Percentiles rank a stretch among this genome's conserved stretches.
phyloP scores from a whole-genome alignment of 2,113 vertebrate species.

The Lasiurus cinereus region DNA sequence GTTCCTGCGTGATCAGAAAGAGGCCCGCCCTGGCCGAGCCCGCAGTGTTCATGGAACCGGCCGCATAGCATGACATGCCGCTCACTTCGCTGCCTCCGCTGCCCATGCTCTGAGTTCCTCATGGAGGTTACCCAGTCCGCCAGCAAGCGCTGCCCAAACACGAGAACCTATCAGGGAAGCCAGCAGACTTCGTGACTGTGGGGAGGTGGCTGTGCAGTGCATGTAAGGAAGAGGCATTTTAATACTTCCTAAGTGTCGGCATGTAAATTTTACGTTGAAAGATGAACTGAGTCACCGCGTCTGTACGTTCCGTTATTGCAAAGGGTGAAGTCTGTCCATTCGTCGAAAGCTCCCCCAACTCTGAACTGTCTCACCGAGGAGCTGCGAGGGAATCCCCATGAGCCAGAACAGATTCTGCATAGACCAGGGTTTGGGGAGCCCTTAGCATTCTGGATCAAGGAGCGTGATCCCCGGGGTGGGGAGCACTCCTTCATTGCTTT shows the following conservation, averaged over 20 bases:
- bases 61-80: not conserved
- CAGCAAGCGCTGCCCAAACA: not conserved
- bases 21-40: not conserved
- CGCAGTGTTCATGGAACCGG: rapidly evolving
- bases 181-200: not conserved
- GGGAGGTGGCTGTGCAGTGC: not conserved
- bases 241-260: not conserved
- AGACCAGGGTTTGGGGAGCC: not conserved
- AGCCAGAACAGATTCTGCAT: not conserved
- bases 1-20: not conserved
- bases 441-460: not conserved
- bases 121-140: not conserved
- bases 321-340: constrained; percentile 26
- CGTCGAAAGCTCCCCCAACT: not conserved
- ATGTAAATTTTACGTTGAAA: constrained; percentile 52
- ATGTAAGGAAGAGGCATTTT: not conserved
- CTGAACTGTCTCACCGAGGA: not conserved
- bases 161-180: not conserved
- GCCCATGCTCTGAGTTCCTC: constrained; percentile 58
- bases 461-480: rapidly evolving
- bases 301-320: constrained; percentile 36
- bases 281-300: not conserved
- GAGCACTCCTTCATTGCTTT: rapidly evolving
- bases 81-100: constrained; percentile 38
- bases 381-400: not conserved